phyloP scores from a whole-genome alignment of 2,113 vertebrate genomes.

The Perca flavescens region DNA sequence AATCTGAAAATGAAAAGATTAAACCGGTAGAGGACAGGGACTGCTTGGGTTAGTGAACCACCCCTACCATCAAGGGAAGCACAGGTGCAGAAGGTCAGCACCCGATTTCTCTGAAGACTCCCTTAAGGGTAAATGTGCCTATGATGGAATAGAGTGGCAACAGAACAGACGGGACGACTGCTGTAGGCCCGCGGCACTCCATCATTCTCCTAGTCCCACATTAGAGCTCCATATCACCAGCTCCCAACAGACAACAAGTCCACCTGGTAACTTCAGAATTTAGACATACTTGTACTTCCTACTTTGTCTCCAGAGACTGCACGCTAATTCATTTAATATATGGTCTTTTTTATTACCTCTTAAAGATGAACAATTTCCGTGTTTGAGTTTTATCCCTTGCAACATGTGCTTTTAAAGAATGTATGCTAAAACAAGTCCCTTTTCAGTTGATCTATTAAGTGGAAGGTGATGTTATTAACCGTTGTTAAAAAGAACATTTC shows the following conservation, averaged over 20 bases:
- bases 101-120: slow-evolving; percentile 64
- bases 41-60: slow-evolving; percentile 35
- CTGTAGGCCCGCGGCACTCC: slow-evolving; percentile 80
- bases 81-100: slow-evolving; percentile 79
- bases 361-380: not conserved
- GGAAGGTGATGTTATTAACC: not conserved
- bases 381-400: not conserved
- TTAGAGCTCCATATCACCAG: slow-evolving; percentile 52
- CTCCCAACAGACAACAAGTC: slow-evolving; percentile 61
- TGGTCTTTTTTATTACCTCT: not conserved
- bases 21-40: slow-evolving; percentile 60
- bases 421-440: not conserved
- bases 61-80: slow-evolving; percentile 54
- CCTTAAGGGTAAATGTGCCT: slow-evolving; percentile 75
- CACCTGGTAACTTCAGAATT: slow-evolving; percentile 58
- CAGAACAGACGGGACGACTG: slow-evolving; percentile 80
- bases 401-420: not conserved
- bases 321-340: not conserved
- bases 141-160: slow-evolving; percentile 83
- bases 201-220: slow-evolving; percentile 79
- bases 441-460: slow-evolving; percentile 8
- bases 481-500: not conserved
- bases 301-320: slow-evolving; percentile 26
- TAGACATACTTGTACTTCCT: slow-evolving; percentile 19
- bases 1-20: slow-evolving; percentile 46